Evolutionary conservation across 2,113 vertebrate species (phyloP).

Genomic region (Amazona vittata): DNA sequence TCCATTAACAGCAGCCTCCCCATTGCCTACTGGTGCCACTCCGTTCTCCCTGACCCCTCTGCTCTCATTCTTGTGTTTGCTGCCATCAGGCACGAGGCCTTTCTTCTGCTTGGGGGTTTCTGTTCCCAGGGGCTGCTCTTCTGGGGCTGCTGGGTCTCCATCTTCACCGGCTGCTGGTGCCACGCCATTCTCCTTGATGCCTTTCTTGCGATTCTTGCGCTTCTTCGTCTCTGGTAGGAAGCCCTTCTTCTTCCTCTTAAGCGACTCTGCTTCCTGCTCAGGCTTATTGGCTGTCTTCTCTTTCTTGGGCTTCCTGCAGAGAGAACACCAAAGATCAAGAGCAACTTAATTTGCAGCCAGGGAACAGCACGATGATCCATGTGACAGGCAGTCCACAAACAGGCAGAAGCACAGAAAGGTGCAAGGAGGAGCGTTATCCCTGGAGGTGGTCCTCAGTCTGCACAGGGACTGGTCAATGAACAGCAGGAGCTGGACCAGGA

Average conservation of each 20-base stretch:
- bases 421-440: fast-evolving
- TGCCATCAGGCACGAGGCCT: slow-evolving; percentile 82
- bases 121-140: background rate
- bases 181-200: background rate
- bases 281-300: slow-evolving; percentile 73
- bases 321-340: background rate
- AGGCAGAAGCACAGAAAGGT: background rate
- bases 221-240: slow-evolving; percentile 93
- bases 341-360: background rate
- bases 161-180: background rate
- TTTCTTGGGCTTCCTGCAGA: slow-evolving; percentile 83
- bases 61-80: slow-evolving; percentile 81
- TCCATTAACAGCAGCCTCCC: background rate
- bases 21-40: fast-evolving
- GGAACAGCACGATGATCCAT: background rate
- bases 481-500: background rate
- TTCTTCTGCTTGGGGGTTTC: slow-evolving; percentile 75
- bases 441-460: background rate
- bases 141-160: background rate
- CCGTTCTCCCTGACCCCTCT: background rate
- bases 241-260: slow-evolving; percentile 86
- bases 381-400: fast-evolving
- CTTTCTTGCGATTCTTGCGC: slow-evolving; percentile 83
- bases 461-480: background rate
- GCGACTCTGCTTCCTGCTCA: background rate